Evolutionary conservation across 1,140 invertebrate species (phyloP), one percentile per base, ranked within the genome.

Genomic region (Luehdorfia chinensis): DNA sequence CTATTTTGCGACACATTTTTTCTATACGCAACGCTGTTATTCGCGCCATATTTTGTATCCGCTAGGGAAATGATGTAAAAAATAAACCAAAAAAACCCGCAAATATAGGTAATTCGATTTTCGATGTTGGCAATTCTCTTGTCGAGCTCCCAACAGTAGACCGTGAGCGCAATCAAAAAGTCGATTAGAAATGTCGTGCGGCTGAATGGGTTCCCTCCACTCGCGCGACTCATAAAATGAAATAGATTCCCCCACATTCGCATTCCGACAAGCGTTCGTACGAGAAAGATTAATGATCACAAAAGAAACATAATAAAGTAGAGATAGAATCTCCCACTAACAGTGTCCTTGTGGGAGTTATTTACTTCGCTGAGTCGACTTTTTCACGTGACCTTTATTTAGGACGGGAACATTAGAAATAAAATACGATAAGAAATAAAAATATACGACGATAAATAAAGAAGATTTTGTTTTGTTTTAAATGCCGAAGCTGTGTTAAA

Each of bases 271-370:
- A 85, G 81, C 81, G 79, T 85, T 84, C 81, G 77, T 80, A 81
- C 77, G 77, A 84, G 79, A 85, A 85, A 85, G 81, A 85, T 85
- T 85, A 85, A 85, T 85, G 81, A 84, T 85, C 81, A 81, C 79
- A 85, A 85, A 85, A 85, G 81, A 84, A 85, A 85, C 81, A 85
- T 84, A 85, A 85, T 85, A 85, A 85, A 85, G 77, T 76, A 72
- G 74, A 85, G 77, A 85, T 85, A 84, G 74, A 78, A 85, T 85
- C 81, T 84, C 59, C 81, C 75, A 81, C 77, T 85, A 81, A 81
- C 81, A 77, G 78, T 79, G 77, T 85, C 81, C 79, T 85, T 85
- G 81, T 61, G 79, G 78, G 78, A 83, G 72, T 80, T 81, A 84
- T 81, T 85, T 81, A 78, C 77, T n/a, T n/a, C n/a, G n/a, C n/a